phyloP scores from a whole-genome alignment of 2,888 invertebrate genomes.

The Nezara viridula region DNA sequence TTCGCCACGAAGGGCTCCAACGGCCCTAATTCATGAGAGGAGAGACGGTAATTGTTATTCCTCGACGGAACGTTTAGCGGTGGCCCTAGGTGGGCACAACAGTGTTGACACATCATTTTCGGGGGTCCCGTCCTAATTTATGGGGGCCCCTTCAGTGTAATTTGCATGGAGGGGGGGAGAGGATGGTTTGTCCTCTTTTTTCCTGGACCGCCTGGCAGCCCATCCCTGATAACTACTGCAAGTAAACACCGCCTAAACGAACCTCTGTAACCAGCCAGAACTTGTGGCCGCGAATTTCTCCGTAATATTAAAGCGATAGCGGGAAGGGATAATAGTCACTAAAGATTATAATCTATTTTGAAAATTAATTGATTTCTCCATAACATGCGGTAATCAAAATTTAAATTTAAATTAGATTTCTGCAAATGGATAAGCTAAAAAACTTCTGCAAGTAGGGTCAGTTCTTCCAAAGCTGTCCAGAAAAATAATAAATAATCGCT shows the following conservation, averaged over 20 bases:
- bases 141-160: constrained; percentile 35
- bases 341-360: too few relatives aligned
- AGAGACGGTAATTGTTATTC: constrained; percentile 26
- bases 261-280: neutral
- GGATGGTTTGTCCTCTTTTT: neutral
- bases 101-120: constrained; percentile 47
- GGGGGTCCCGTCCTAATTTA: neutral
- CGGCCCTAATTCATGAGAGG: neutral
- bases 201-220: neutral
- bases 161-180: neutral
- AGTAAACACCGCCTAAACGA: constrained; percentile 11
- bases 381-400: too few relatives aligned
- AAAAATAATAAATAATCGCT: too few relatives aligned
- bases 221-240: constrained; percentile 3
- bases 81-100: neutral
- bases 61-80: neutral
- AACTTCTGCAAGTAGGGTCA: too few relatives aligned
- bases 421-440: too few relatives aligned
- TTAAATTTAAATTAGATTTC: too few relatives aligned
- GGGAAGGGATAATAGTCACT: neutral
- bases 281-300: neutral
- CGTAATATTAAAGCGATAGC: neutral
- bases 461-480: too few relatives aligned
- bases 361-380: too few relatives aligned
- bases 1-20: neutral